Evolutionary conservation across 2,888 invertebrate species (phyloP), one percentile per base, ranked within the genome.

Genomic region (Cyaniris semiargus): DNA sequence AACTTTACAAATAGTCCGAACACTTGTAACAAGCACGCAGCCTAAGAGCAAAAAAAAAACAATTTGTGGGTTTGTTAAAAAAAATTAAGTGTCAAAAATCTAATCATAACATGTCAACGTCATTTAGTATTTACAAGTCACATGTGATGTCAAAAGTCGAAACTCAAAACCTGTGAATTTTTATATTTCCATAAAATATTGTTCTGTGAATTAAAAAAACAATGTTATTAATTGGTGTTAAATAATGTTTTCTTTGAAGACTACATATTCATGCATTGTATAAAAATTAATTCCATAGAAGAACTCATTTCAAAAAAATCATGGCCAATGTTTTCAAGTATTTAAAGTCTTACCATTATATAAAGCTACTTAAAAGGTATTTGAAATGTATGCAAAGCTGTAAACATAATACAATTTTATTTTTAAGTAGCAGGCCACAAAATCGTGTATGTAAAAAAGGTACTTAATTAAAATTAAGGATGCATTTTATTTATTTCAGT

Each of bases 401-500:
- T 58, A 58, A 21, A 27, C 23, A 10, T 56, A 7, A 1, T 58
- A 21, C 21, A 8, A 21, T 21, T 58, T 58, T 58, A 21, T 21
- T 3, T 58, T 10, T 58, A 58, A 21, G 58, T 8, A 58, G 7
- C 10, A 66, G 27, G 3, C 23, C 27, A 13, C 23, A 58, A 58
- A 23, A 21, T 3, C 27, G 13, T 23, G 5, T 48, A 4, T 48
- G 13, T 18, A 21, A 6, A 21, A 21, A n/a, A 58, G 5, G 21
- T 58, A 34, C 5, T 21, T 6, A n/a, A 21, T 13, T 0, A 31
- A 27, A 66, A 66, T 23, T 10, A 23, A 10, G 58, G n/a, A 21
- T 71, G 13, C 53, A 71, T 71, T 70, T 21, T 70, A 21, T 56
- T 5, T 70, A 56, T 58, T 56, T 71, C 7, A 77, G 58, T 8